phyloP scores from a whole-genome alignment of 2,113 vertebrate genomes.

The Alouatta palliata region DNA sequence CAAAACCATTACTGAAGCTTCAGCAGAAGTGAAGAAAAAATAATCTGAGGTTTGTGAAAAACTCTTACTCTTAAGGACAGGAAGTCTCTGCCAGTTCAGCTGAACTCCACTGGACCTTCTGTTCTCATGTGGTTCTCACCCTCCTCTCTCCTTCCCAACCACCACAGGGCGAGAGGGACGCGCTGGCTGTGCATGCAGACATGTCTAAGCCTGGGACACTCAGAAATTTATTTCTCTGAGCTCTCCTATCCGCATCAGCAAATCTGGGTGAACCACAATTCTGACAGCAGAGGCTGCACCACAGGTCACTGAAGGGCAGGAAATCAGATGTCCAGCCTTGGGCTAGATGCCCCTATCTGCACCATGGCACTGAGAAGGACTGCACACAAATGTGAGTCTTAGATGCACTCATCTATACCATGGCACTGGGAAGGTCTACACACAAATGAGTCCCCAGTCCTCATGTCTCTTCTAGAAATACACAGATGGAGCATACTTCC shows the following conservation, averaged over 20 bases:
- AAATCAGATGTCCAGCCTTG: accelerated
- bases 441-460: too few relatives aligned
- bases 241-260: background rate
- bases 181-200: background rate
- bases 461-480: accelerated
- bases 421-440: too few relatives aligned
- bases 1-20: background rate
- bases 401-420: too few relatives aligned
- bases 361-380: too few relatives aligned
- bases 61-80: too few relatives aligned
- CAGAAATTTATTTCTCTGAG: background rate
- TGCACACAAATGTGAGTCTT: background rate
- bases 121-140: background rate
- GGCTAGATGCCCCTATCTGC: background rate
- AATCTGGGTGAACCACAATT: background rate
- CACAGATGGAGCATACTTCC: background rate
- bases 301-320: background rate
- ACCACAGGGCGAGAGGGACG: background rate
- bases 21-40: background rate
- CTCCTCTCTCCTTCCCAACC: background rate
- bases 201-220: accelerated
- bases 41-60: background rate
- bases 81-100: background rate
- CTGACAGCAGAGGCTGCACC: too few relatives aligned
- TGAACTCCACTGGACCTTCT: too few relatives aligned